Evolutionary conservation across 2,797 vertebrate genomes (phyloP).

Genomic region (Dermochelys coriacea): DNA sequence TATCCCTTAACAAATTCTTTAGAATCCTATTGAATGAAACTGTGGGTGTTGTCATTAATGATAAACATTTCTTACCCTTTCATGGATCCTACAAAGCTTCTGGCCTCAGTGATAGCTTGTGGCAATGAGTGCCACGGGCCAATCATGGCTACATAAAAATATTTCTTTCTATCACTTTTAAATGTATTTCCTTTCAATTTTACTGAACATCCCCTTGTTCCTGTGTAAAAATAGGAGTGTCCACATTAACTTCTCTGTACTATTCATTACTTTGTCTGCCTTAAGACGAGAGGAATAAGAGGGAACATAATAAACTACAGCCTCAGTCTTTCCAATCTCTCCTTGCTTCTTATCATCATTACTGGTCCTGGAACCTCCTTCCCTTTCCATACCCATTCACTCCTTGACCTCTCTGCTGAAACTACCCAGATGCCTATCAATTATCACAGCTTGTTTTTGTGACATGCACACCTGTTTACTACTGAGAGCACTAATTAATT

Average conservation of each 20-base stretch:
- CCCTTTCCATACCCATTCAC: not conserved
- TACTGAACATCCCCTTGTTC: slow-evolving; percentile 22
- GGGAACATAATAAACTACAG: fast-evolving
- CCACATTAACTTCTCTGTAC: not conserved
- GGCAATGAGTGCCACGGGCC: not conserved
- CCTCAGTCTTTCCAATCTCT: not conserved
- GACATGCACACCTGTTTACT: slow-evolving; percentile 40
- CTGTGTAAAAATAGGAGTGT: slow-evolving; percentile 25
- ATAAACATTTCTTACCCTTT: not conserved
- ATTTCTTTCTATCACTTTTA: not conserved
- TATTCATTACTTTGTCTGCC: not conserved
- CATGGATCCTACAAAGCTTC: not conserved
- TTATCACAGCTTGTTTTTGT: not conserved
- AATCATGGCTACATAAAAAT: not conserved
- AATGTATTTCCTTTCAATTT: slow-evolving; percentile 29
- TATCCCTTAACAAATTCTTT: fast-evolving
- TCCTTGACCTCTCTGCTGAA: not conserved
- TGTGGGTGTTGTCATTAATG: not conserved
- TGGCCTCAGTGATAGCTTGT: not conserved
- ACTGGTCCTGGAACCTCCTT: not conserved
- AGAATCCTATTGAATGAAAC: fast-evolving
- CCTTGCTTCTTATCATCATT: not conserved
- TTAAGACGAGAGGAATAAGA: not conserved
- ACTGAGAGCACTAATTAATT: not conserved
- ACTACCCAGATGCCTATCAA: not conserved